Evolutionary conservation across 2,797 vertebrate genomes (phyloP).

Genomic region (Botia almorhae): DNA sequence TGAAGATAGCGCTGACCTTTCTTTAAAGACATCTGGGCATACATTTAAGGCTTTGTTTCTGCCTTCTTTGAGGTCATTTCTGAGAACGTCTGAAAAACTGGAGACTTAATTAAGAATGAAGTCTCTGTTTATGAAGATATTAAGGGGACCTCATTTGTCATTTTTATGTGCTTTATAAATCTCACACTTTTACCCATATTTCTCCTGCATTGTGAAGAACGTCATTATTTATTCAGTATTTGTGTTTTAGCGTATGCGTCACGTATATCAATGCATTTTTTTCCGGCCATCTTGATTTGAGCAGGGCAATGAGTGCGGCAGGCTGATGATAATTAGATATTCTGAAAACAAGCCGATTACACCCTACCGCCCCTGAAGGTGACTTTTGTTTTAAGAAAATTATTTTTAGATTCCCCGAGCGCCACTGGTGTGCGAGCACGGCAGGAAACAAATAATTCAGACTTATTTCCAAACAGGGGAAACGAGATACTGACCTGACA

Average conservation of each 20-base stretch:
- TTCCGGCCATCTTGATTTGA: neutral
- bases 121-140: neutral
- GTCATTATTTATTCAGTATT: neutral
- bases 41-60: neutral
- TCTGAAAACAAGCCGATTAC: slow-evolving; percentile 39
- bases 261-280: neutral
- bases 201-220: neutral
- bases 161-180: neutral
- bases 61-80: neutral
- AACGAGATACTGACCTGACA: slow-evolving; percentile 63
- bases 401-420: slow-evolving; percentile 28
- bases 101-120: neutral
- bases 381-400: slow-evolving; percentile 42
- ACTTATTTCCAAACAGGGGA: slow-evolving; percentile 38
- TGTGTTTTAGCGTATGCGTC: neutral
- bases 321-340: slow-evolving; percentile 34
- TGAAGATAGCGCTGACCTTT: too few species aligned
- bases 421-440: slow-evolving; percentile 13
- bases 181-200: neutral
- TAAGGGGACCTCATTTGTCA: neutral
- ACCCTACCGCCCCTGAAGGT: neutral
- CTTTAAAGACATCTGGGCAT: too few species aligned
- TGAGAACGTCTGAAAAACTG: neutral
- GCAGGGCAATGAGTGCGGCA: neutral
- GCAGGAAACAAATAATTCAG: slow-evolving; percentile 34